A percentile compares a stretch with the other conserved stretches of the same genome.
Conservation (phyloP, 2,888 invertebrate species). For the Melanostoma mellinum region DNA sequence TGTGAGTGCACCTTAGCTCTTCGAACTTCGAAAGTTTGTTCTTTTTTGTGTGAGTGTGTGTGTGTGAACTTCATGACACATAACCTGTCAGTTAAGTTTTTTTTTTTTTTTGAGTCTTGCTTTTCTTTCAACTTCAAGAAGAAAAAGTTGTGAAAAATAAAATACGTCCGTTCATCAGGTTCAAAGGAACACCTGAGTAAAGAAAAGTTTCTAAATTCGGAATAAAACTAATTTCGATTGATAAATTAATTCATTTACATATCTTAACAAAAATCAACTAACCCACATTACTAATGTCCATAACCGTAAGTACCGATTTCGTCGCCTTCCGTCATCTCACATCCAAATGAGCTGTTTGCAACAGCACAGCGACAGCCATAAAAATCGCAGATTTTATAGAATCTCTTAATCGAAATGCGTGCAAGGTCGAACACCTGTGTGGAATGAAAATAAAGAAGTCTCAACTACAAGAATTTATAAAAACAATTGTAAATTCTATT, state of each 20-base stretch:
- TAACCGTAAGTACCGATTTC: constrained; percentile 79
- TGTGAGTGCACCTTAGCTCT: constrained; percentile 1
- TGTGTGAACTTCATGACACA: constrained; percentile 55
- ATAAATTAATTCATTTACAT: constrained; percentile 17
- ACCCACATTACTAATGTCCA: constrained; percentile 79
- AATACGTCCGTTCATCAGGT: constrained; percentile 29
- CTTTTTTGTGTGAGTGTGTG: constrained; percentile 25
- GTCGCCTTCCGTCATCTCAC: constrained; percentile 28
- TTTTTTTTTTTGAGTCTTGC: no score
- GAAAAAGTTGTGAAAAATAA: constrained; percentile 36
- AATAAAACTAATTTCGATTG: constrained; percentile 3
- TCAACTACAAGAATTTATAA: not conserved
- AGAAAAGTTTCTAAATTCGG: constrained; percentile 42
- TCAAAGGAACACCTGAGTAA: constrained; percentile 33
- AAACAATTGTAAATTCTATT: no score
- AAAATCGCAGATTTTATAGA: constrained; percentile 65
- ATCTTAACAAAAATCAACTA: constrained; percentile 41
- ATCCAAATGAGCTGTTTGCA: constrained; percentile 73
- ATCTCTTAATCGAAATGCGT: constrained; percentile 29
- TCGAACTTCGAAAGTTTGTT: constrained; percentile 24
- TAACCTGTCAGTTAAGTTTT: constrained; percentile 70
- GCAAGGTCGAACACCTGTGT: constrained; percentile 71
- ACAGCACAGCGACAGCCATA: constrained; percentile 50
- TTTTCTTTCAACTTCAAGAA: no score
- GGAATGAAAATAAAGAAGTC: constrained; percentile 65